phyloP scores from a whole-genome alignment of 2,888 invertebrate species.

The Scaptomyza polygonia region DNA sequence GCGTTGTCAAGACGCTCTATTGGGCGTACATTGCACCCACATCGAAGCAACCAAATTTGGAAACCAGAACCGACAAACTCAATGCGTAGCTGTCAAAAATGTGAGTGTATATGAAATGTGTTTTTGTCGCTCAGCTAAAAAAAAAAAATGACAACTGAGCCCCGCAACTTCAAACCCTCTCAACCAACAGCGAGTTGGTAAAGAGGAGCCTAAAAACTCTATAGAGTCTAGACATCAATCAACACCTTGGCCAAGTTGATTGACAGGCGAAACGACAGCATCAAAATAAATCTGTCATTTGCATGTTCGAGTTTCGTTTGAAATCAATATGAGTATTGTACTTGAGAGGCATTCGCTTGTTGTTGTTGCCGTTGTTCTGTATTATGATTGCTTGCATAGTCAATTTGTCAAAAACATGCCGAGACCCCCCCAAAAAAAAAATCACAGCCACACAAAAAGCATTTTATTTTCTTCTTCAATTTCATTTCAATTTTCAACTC shows the following conservation, averaged over 20 bases:
- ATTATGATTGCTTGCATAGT: conserved; percentile 63
- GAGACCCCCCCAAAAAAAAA: conserved; percentile 11
- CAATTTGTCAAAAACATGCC: conserved; percentile 74
- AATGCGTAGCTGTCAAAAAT: conserved; percentile 66
- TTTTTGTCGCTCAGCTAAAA: conserved; percentile 19
- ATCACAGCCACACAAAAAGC: conserved; percentile 36
- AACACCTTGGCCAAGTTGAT: conserved; percentile 74
- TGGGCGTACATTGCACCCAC: conserved; percentile 55
- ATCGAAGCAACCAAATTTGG: conserved; percentile 25
- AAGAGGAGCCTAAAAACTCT: conserved; percentile 1
- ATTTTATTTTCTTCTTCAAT: conserved; percentile 28
- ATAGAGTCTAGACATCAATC: conserved; percentile 70
- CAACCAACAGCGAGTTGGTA: too few relatives aligned
- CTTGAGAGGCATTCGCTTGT: conserved; percentile 43
- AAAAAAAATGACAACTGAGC: conserved; percentile 11
- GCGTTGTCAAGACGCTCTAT: conserved; percentile 44
- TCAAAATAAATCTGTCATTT: conserved; percentile 78
- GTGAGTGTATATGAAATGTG: conserved; percentile 51
- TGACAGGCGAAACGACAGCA: conserved; percentile 71
- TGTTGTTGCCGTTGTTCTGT: conserved; percentile 19
- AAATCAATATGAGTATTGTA: conserved; percentile 73
- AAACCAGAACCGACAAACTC: conserved; percentile 17
- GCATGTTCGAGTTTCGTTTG: conserved; percentile 71
- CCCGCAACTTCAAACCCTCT: too few relatives aligned
- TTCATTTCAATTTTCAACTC: conserved; percentile 25